A percentile compares a stretch with the other conserved stretches of the same genome.
phyloP scores from a whole-genome alignment of 2,797 vertebrate species.

The Eleutherodactylus coqui region DNA sequence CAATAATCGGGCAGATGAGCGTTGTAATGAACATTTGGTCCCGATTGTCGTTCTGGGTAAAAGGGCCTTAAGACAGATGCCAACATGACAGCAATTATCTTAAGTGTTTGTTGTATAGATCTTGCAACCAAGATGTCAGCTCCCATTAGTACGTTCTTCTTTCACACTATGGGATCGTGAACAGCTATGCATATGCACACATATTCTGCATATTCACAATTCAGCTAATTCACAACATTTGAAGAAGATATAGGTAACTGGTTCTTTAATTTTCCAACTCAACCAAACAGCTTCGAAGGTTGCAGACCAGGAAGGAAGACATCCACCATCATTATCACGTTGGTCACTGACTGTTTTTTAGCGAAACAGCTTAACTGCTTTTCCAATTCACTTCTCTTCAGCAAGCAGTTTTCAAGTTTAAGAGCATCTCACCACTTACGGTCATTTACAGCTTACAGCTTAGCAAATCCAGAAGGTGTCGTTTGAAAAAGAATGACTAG shows the following conservation, averaged over 20 bases:
- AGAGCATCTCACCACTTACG: slow-evolving; percentile 68
- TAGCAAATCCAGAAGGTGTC: slow-evolving; percentile 74
- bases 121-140: too few species aligned
- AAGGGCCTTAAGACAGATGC: too few species aligned
- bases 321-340: background rate
- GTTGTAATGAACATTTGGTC: too few species aligned
- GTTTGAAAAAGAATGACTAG: slow-evolving; percentile 78
- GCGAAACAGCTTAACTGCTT: slow-evolving; percentile 40
- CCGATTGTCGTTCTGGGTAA: too few species aligned
- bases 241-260: background rate
- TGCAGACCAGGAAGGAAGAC: slow-evolving; percentile 6
- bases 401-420: slow-evolving; percentile 69
- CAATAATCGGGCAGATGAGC: too few species aligned
- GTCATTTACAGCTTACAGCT: slow-evolving; percentile 69
- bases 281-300: background rate
- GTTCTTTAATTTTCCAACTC: background rate
- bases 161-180: too few species aligned
- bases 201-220: background rate
- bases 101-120: too few species aligned
- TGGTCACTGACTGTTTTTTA: slow-evolving; percentile 1
- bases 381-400: slow-evolving; percentile 48
- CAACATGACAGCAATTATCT: too few species aligned
- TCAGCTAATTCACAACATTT: background rate
- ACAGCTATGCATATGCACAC: background rate
- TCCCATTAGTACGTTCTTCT: too few species aligned